These are phyloP conservation scores for Patella depressa DNA, from an alignment of 2,888 invertebrate species.

Conservation along the genomic window DNA sequence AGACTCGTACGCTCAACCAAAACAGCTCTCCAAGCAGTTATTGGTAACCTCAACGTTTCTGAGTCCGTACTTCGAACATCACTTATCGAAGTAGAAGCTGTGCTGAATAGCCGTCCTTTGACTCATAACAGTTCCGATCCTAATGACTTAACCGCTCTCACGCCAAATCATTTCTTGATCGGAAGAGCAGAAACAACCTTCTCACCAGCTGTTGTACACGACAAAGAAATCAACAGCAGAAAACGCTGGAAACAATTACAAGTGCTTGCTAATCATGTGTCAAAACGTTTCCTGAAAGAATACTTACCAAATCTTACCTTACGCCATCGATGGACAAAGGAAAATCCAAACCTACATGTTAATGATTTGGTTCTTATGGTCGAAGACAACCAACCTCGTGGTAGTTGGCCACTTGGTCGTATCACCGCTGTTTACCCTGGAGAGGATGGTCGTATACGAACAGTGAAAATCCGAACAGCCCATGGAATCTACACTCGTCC, in stretches of 20 bases:
- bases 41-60: no score
- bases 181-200: conserved; percentile 7
- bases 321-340: background rate
- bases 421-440: background rate
- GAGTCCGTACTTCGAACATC: conserved; percentile 15
- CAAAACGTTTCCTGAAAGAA: background rate
- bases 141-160: conserved; percentile 20
- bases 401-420: background rate
- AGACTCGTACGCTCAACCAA: conserved; percentile 64
- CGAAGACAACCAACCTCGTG: background rate
- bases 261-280: background rate
- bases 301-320: conserved; percentile 1
- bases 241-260: conserved; percentile 16
- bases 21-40: conserved; percentile 21
- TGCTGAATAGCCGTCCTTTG: conserved; percentile 27
- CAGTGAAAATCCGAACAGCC: background rate
- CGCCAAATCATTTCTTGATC: conserved; percentile 26
- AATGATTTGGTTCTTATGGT: background rate
- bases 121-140: conserved; percentile 22
- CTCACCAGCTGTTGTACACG: no score
- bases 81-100: conserved; percentile 23
- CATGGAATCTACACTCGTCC: background rate
- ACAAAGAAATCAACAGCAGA: conserved; percentile 12
- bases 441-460: background rate
- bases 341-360: background rate